Base-by-base conservation (phyloP, 2,797 vertebrate genomes). In the Notolepis coatsorum region DNA sequence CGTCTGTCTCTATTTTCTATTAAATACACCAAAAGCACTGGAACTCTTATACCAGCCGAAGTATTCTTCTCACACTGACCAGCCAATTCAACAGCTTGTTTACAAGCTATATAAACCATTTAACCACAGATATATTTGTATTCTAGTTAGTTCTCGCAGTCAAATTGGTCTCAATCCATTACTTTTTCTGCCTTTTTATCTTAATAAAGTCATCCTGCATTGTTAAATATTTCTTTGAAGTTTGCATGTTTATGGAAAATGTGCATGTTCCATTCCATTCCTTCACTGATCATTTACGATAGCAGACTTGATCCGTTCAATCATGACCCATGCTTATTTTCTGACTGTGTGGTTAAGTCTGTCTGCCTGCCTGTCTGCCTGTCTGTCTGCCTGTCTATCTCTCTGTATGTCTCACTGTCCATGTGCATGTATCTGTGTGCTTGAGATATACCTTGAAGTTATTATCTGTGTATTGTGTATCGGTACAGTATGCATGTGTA, bases 41-140 rank as follows among this genome's bases (percentile, higher is more conserved):
- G 0, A 53, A 42, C 13, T 28, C 18, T 18, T 30, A 50, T 55
- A 50, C 59, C 42, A 65, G 4, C 13, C n/a, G 6, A 24, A 13
- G n/a, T n/a, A 46, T 9, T 46, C 10, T 7, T 62, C 72, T 67
- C 63, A 42, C 24, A 45, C 21, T 53, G 51, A 25, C 27, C 35
- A 18, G 39, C 27, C 31, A 37, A 6, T 56, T 6, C 12, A 18
- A 27, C 0, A 0, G 20, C 35, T 25, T 18, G 48, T 79, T 80
- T 61, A 61, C 27, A 50, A 33, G 57, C 23, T 15, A 1, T 2
- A 1, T 39, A 45, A 79, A 49, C 38, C 1, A 25, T n/a, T 55
- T 28, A 28, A 1, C 41, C 21, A 54, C 24, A 23, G 49, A n/a
- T 12, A 31, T 25, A 39, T 23, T 54, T 39, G 35, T 37, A 13